Evolutionary conservation across 1,140 invertebrate species (phyloP).

Genomic region (Pachyrhynchus sulphureomaculatus): DNA sequence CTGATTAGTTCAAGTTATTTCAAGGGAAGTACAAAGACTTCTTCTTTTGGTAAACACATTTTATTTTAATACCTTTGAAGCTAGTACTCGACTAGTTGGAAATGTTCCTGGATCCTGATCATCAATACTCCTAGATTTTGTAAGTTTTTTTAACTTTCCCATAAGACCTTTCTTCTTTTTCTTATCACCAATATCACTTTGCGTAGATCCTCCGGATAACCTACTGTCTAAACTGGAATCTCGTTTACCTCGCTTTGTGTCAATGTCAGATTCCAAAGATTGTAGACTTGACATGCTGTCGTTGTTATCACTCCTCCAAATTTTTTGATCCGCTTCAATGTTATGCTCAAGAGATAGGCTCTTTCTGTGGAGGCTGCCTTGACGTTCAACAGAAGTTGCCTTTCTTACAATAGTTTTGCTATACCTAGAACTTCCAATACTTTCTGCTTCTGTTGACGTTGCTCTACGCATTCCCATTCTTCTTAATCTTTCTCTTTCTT

Average conservation of each 20-base stretch:
- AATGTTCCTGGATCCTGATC: constrained; percentile 53
- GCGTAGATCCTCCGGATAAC: constrained; percentile 78
- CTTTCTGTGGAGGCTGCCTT: constrained; percentile 63
- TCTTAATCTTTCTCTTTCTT: constrained; percentile 52
- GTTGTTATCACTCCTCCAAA: constrained; percentile 70
- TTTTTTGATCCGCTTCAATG: constrained; percentile 55
- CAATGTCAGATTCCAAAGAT: constrained; percentile 60
- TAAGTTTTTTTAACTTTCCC: constrained; percentile 80
- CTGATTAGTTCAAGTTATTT: too few relatives aligned
- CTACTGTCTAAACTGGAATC: constrained; percentile 76
- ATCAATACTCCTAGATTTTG: constrained; percentile 81
- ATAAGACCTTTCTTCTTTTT: constrained; percentile 83
- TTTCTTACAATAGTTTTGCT: constrained; percentile 52
- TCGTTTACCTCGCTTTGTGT: constrained; percentile 54
- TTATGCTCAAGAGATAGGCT: constrained; percentile 77
- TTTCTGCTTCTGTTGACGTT: constrained; percentile 53
- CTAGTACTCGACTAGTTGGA: constrained; percentile 35
- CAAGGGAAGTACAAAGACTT: too few relatives aligned
- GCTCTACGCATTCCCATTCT: constrained; percentile 52
- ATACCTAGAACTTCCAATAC: constrained; percentile 34
- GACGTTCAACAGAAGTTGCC: constrained; percentile 45
- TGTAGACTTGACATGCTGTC: constrained; percentile 76
- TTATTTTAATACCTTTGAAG: constrained; percentile 9
- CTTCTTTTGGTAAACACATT: too few relatives aligned
- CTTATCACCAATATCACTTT: constrained; percentile 73